A percentile compares a stretch with the other conserved stretches of the same genome.
phyloP scores from a whole-genome alignment of 2,797 vertebrate species.

The Urophycis tenuis region DNA sequence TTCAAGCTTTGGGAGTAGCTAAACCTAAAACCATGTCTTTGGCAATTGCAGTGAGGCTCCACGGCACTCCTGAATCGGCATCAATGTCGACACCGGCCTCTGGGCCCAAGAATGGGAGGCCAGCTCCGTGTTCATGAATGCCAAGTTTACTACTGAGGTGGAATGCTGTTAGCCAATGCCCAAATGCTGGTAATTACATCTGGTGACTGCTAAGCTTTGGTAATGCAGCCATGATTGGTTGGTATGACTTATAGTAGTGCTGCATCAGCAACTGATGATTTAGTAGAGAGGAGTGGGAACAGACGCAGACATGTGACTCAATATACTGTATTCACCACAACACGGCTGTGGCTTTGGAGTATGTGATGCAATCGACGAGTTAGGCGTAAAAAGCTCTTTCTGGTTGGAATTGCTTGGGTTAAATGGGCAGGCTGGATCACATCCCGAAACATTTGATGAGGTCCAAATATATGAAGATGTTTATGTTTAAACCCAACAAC shows the following conservation, averaged over 20 bases:
- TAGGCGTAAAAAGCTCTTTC: neutral
- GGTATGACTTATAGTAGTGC: neutral
- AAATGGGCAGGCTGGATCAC: neutral
- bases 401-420: too few relatives aligned
- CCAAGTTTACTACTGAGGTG: neutral
- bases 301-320: neutral
- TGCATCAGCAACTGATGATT: neutral
- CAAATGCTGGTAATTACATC: conserved; percentile 1
- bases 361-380: neutral
- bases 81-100: neutral
- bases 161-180: neutral
- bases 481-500: neutral
- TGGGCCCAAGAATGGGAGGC: neutral
- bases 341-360: neutral
- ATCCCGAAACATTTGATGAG: neutral
- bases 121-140: conserved; percentile 1
- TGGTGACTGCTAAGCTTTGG: neutral
- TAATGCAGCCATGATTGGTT: neutral
- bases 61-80: conserved; percentile 4
- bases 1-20: neutral
- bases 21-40: conserved; percentile 6
- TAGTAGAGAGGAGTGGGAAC: neutral
- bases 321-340: neutral
- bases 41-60: neutral
- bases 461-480: neutral